These are phyloP conservation scores for Drosophila pegasa DNA, from an alignment of 2,888 invertebrate species.

Conservation along the genomic window DNA sequence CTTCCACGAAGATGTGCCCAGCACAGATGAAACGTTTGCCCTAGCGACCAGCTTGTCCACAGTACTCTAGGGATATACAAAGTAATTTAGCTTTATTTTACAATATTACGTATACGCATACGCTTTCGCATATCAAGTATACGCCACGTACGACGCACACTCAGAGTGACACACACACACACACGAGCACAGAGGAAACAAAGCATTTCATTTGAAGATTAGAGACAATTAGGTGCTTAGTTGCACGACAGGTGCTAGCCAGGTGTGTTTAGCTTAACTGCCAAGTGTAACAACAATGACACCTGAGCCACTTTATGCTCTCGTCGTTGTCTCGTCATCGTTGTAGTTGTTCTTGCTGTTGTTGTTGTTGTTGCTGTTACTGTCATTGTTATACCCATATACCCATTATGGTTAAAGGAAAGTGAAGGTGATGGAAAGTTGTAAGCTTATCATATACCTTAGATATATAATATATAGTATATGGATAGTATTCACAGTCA, in stretches of 20 bases:
- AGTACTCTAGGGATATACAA: conserved; percentile 89
- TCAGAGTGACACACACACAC: conserved; percentile 11
- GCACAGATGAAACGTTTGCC: conserved; percentile 96
- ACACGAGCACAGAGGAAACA: conserved; percentile 12
- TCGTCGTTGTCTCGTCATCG: neutral
- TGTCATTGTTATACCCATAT: conserved; percentile 8
- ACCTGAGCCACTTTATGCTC: conserved; percentile 17
- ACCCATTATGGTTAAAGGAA: neutral
- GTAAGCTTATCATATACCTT: neutral
- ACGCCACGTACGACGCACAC: conserved; percentile 29
- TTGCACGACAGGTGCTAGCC: conserved; percentile 39
- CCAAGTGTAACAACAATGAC: conserved; percentile 23
- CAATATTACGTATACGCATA: conserved; percentile 26
- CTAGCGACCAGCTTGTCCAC: conserved; percentile 99
- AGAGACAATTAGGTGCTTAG: conserved; percentile 61
- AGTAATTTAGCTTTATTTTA: neutral
- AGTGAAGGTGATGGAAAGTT: neutral
- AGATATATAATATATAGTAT: neutral
- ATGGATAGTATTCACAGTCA: too few relatives aligned
- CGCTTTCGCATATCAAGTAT: conserved; percentile 38
- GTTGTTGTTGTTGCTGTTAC: conserved; percentile 3
- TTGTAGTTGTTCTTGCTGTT: too few relatives aligned
- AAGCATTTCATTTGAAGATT: conserved; percentile 49
- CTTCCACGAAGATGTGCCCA: conserved; percentile 99
- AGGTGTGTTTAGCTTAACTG: conserved; percentile 17